Evolutionary conservation across 2,113 vertebrate genomes (phyloP).

Genomic region (Psephotus haematonotus): DNA sequence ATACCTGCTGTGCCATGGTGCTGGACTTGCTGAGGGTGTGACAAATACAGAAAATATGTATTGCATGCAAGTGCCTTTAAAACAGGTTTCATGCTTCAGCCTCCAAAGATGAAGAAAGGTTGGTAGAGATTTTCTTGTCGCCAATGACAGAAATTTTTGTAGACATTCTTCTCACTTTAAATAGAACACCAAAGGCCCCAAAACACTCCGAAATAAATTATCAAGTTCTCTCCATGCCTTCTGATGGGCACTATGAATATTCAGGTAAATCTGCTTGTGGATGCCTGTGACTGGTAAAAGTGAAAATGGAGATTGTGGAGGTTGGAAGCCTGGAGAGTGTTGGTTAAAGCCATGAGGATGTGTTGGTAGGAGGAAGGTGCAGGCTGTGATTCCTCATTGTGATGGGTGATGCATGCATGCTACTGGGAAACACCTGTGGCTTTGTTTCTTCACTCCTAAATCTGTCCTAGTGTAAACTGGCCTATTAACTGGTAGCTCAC

Average conservation of each 20-base stretch:
- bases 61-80: not conserved
- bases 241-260: not conserved
- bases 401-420: not conserved
- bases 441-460: not conserved
- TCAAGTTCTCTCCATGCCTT: not conserved
- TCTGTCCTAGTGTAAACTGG: not conserved
- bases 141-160: not conserved
- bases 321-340: not conserved
- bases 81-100: not conserved
- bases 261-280: not conserved
- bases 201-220: rapidly evolving
- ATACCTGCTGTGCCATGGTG: not conserved
- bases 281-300: not conserved
- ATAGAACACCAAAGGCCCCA: not conserved
- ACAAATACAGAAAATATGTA: not conserved
- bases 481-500: not conserved
- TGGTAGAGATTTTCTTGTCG: not conserved
- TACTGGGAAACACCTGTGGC: not conserved
- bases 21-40: not conserved
- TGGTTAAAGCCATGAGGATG: not conserved
- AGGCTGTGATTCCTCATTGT: rapidly evolving
- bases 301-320: not conserved
- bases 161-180: not conserved
- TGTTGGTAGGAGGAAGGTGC: not conserved
- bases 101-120: not conserved